Evolutionary conservation across 2,797 vertebrate genomes (phyloP), one percentile per base, ranked within the genome.

Genomic region (Ptychobarbus kaznakovi): DNA sequence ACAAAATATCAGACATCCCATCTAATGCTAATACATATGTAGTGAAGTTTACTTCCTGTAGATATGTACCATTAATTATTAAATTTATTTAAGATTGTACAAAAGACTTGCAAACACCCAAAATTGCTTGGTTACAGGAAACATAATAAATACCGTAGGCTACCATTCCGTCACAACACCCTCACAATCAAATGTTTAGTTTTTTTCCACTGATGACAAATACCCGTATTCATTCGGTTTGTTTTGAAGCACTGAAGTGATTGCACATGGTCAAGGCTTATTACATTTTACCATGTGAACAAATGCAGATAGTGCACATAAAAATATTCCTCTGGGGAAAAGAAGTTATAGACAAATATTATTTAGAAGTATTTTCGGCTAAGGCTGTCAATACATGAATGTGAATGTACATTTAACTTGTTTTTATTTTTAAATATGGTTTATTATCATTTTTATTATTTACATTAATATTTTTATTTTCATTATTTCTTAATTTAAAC

Each of bases 321-420:
- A 32, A 65, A 65, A 53, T 49, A 20, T 53, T 75, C 46, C 9
- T 28, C 49, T 38, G 20, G 18, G 53, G 11, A 13, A 9, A 61
- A 42, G 25, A 1, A 72, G 9, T 2, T 20, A 20, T 25, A 9
- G 25, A 16, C n/a, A 32, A 35, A 66, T 22, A 80, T 49, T 22
- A 0, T 46, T 65, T n/a, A 28, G n/a, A 58, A 40, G 18, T 68
- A 40, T 18, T 79, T 56, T 78, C 42, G 53, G 53, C n/a, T 51
- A 35, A 40, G 25, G 28, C 28, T 3, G 46, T 56, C 32, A 40
- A 53, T 70, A 53, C 49, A 22, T 40, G 49, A 70, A 81, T n/a
- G 32, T 53, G 46, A 81, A 81, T 38, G 80, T 70, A 18, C 28
- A n/a, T 69, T 25, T 69, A 2, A 81, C 12, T 32, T 46, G 65